Base-by-base conservation (phyloP, 2,888 invertebrate species). In the Cryptops parisi region DNA sequence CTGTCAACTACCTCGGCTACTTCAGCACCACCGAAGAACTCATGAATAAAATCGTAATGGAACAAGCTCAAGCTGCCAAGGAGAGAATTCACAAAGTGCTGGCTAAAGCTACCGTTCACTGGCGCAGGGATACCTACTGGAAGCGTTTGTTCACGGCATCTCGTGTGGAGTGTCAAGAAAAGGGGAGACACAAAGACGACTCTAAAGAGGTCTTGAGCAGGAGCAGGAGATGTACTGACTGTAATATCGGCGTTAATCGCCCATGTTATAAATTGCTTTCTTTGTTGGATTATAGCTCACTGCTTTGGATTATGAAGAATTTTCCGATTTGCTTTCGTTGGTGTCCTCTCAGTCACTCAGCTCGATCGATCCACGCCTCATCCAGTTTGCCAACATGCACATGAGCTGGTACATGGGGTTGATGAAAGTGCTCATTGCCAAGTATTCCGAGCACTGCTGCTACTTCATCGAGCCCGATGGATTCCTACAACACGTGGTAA, bases 121-220 rank as follows among this genome's bases (percentile, higher is more conserved):
- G 82, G 64, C 70, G 80, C 47, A 77, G 80, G 38, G 80, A 82
- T 65, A 68, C 76, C n/a, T 68, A 82, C 3, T 83, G 83, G 83
- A 77, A 79, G 59, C 75, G 79, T 62, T 68, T 83, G 52, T 67
- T 79, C n/a, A 66, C 44, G 15, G 67, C 64, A 56, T 54, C 64
- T 58, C 43, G 63, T 59, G n/a, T n/a, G n/a, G 52, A 60, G 55
- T 3, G 56, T 52, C 53, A 62, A 54, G 59, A 66, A 3, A 56
- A 54, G 33, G 51, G 44, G 25, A 62, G 60, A 57, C 62, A 60
- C 54, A 63, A 60, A 51, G 66, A 62, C 49, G 64, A 61, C 27
- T 60, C 70, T 66, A 54, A 63, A 67, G 45, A 63, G 38, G 56
- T 52, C 52, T 61, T 62, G 55, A 48, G n/a, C n/a, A n/a, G n/a